Conservation (phyloP, 1,140 invertebrate species). For the Oppia nitens region DNA sequence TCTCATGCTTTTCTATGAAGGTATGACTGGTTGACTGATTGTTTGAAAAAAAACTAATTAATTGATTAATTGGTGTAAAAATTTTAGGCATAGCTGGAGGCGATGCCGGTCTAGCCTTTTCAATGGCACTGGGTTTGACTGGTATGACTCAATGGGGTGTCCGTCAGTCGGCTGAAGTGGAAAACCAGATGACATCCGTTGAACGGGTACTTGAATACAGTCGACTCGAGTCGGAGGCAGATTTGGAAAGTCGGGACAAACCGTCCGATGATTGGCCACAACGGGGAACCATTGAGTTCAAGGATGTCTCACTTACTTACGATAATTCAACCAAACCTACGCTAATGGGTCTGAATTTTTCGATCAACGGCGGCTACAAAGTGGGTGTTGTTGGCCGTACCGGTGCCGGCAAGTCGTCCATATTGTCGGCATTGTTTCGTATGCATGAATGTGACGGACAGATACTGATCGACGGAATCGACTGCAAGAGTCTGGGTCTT, state of each 20-base stretch:
- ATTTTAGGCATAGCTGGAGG: slow-evolving; percentile 31
- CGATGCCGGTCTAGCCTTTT: slow-evolving; percentile 57
- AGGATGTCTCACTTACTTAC: slow-evolving; percentile 47
- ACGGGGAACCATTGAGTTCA: slow-evolving; percentile 48
- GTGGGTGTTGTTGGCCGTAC: slow-evolving; percentile 33
- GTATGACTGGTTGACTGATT: too few relatives aligned
- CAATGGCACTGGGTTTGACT: slow-evolving; percentile 53
- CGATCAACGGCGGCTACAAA: slow-evolving; percentile 27
- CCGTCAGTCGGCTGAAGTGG: slow-evolving; percentile 55
- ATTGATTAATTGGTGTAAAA: too few relatives aligned
- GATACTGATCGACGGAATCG: slow-evolving; percentile 30
- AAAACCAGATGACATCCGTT: slow-evolving; percentile 46
- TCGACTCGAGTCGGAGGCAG: slow-evolving; percentile 22
- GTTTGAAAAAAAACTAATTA: too few relatives aligned
- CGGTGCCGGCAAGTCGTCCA: slow-evolving; percentile 31
- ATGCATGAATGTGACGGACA: slow-evolving; percentile 25
- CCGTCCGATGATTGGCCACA: slow-evolving; percentile 38
- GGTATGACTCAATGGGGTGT: slow-evolving; percentile 66
- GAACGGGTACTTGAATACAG: slow-evolving; percentile 45
- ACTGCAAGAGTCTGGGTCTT: slow-evolving; percentile 32
- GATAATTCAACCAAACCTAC: slow-evolving; percentile 39
- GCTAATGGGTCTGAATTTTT: slow-evolving; percentile 42
- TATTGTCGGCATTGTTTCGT: slow-evolving; percentile 32
- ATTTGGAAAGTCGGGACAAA: slow-evolving; percentile 3
- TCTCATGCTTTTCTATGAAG: slow-evolving; percentile 18